Base-by-base conservation (phyloP, 1,140 invertebrate genomes). In the Ceratina japonica region DNA sequence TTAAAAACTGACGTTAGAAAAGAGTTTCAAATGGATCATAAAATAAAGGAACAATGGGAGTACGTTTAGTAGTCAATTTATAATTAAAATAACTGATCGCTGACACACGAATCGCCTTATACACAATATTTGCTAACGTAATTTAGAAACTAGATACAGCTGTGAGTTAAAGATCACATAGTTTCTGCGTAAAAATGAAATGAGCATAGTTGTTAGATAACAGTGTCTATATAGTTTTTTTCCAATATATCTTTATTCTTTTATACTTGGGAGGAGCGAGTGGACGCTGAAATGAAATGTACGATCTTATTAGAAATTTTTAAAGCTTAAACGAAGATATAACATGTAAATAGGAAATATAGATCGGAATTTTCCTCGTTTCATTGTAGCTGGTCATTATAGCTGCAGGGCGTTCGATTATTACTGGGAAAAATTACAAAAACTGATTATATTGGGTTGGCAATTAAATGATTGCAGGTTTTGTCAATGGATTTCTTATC, bases 61-160 rank as follows among this genome's bases (percentile, higher is more conserved):
- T 71, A 31, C 24, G 44, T 76, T 80, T 69, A 70, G 58, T 80
- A 80, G 65, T 70, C 73, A 76, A 80, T 80, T 80, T 70, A 18
- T 64, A 49, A 70, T 37, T 56, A 44, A 63, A 37, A 72, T 78
- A 72, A 80, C 76, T 80, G 65, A 51, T 76, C 73, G 24, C 51
- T 80, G 27, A 75, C 15, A 20, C 37, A 51, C 20, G 49, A 24
- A 62, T 64, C 73, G 73, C 73, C 74, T 76, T 80, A 70, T 76
- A 69, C 73, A 70, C 16, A 63, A 72, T 64, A 72, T 72, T 72
- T 78, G 75, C 75, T 78, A 78, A 71, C 44, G 69, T 72, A 72
- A 78, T 63, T 56, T 78, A 68, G 72, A 62, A 68, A 75, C 24
- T 59, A 75, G 52, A 24, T 52, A 79, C 27, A 75, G 16, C 3